These are phyloP conservation scores for Sabatieria punctata DNA, from an alignment of 2,888 invertebrate genomes.

Conservation along the genomic window DNA sequence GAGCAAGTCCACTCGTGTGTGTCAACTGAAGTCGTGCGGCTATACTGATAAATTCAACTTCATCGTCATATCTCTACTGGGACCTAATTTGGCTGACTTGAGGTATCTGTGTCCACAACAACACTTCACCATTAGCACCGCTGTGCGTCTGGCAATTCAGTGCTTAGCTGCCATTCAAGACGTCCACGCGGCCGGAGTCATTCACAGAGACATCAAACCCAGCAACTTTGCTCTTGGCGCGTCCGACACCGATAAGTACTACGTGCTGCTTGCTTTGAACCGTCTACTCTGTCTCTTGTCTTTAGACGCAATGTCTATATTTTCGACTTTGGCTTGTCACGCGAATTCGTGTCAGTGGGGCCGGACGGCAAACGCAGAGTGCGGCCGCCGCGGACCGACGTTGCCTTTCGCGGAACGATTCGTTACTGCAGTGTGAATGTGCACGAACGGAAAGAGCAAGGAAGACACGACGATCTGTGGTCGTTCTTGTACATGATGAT, in stretches of 20 bases:
- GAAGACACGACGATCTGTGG: too few species aligned
- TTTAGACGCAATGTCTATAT: too few species aligned
- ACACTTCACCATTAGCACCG: constrained; percentile 1
- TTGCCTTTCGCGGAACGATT: too few species aligned
- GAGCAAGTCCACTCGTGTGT: background rate
- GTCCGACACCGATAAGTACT: too few species aligned
- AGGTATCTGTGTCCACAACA: constrained; percentile 1
- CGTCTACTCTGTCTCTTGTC: too few species aligned
- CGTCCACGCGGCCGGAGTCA: too few species aligned
- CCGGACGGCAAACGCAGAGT: background rate
- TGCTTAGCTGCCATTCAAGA: too few species aligned
- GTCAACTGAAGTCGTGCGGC: background rate
- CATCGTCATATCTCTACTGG: constrained; percentile 4
- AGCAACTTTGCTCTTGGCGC: too few species aligned
- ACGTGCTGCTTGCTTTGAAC: too few species aligned
- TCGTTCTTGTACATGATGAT: too few species aligned
- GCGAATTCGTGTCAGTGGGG: background rate
- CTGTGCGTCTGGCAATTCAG: background rate
- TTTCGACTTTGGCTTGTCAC: too few species aligned
- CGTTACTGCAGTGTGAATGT: background rate
- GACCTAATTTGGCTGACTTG: background rate
- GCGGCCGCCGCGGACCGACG: background rate
- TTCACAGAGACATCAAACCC: too few species aligned
- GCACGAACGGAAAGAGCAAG: background rate
- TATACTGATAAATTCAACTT: constrained; percentile 3